Base-by-base conservation (phyloP, 2,113 vertebrate genomes). In the Cyanoramphus novaezelandiae region DNA sequence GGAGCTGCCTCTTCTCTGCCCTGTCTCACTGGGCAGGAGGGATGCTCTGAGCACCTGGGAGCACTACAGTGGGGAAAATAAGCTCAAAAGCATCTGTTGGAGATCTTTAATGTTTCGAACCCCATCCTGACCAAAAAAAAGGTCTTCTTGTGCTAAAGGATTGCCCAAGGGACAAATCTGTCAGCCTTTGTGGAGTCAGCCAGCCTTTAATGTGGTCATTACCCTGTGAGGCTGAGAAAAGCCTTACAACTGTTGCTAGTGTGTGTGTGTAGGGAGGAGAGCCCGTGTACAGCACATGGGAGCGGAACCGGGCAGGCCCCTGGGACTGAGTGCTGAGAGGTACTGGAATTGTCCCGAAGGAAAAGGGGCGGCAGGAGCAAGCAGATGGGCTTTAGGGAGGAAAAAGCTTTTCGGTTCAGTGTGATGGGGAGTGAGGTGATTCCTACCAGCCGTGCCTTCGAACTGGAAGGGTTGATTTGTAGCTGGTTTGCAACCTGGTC, bases 221-320 rank as follows among this genome's bases (percentile, higher is more conserved):
- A 4, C 11, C 14, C 4, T 11, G 55, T 25, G 65, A 71, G 52
- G 69, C 70, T 64, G 69, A 52, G 69, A 17, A 81, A 44, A 65
- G 64, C 82, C 17, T 49, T 8, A 23, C 55, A 39, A 37, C 69
- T 24, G 53, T 3, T 18, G 29, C 47, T 20, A 25, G 49, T 23
- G 4, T 3, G 2, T 0, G 39, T 16, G 50, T 0, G 5, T 5
- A 33, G 83, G 27, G 65, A 16, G 47, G 25, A 31, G 49, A 33
- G 59, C 65, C 31, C 43, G 2, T 0, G 7, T 9, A 4, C 25
- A 2, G 47, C 47, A 17, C 39, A 0, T 0, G 3, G 39, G 24
- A 31, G 29, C 1, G 1, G 37, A 31, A 69, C 19, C 1, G 1
- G 9, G 31, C 0, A 1, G 39, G 64, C 17, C 43, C 8, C 31